Evolutionary conservation across 2,797 vertebrate species (phyloP).

Genomic region (Halcyon badia): DNA sequence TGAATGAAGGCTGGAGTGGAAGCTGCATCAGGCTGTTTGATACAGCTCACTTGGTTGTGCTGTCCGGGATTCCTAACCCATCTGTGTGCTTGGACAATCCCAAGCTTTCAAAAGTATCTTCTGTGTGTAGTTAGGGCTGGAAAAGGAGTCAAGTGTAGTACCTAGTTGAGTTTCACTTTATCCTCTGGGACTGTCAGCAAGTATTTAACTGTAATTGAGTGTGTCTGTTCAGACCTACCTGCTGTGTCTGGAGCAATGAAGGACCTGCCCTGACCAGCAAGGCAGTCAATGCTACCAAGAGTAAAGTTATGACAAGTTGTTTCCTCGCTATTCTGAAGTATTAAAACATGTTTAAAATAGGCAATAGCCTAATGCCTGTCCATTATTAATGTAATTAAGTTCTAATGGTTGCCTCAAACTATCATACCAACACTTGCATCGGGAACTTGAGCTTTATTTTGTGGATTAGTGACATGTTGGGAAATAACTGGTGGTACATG

Average conservation of each 20-base stretch:
- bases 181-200: not conserved
- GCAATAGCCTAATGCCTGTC: not conserved
- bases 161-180: not conserved
- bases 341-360: not conserved
- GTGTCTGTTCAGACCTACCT: not conserved
- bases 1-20: not conserved
- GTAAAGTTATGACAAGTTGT: not conserved
- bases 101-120: not conserved
- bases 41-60: not conserved
- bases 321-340: not conserved
- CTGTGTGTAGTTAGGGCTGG: not conserved
- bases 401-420: not conserved
- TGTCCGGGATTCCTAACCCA: not conserved
- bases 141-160: not conserved
- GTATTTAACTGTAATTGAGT: not conserved
- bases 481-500: not conserved
- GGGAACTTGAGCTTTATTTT: conserved; percentile 6
- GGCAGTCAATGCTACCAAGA: not conserved
- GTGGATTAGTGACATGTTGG: not conserved
- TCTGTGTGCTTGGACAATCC: not conserved
- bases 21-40: not conserved
- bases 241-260: not conserved
- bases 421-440: not conserved
- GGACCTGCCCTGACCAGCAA: not conserved
- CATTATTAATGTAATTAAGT: not conserved